Evolutionary conservation across 2,888 invertebrate species (phyloP).

Genomic region (Archips xylosteana): DNA sequence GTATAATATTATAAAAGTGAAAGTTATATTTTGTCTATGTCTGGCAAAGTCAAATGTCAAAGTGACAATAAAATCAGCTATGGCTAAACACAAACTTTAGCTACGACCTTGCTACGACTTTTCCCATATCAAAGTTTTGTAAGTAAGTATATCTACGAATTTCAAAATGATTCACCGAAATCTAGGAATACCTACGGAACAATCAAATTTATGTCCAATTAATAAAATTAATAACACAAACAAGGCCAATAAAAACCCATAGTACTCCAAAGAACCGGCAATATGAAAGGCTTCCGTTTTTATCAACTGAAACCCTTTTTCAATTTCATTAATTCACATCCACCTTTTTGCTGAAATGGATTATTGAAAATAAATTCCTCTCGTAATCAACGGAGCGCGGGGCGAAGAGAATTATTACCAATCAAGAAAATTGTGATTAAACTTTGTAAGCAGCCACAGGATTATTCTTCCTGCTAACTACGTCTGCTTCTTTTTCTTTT

Average conservation of each 20-base stretch:
- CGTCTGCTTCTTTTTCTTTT: not conserved
- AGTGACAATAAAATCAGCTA: too few species aligned
- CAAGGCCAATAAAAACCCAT: not conserved
- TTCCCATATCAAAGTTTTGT: not conserved
- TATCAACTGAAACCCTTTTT: constrained; percentile 24
- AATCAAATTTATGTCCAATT: not conserved
- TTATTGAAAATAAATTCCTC: constrained; percentile 25
- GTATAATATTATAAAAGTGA: too few species aligned
- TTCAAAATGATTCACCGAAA: too few species aligned
- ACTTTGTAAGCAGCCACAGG: constrained; percentile 11
- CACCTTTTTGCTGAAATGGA: constrained; percentile 13
- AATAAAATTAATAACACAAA: not conserved
- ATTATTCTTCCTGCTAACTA: not conserved
- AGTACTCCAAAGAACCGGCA: not conserved
- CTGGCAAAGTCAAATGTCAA: too few species aligned
- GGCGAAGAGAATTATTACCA: constrained; percentile 3
- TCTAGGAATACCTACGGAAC: too few species aligned
- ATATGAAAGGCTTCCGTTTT: constrained; percentile 11
- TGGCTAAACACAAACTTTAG: too few species aligned
- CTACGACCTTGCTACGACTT: not conserved
- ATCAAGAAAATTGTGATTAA: constrained; percentile 23
- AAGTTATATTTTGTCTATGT: not conserved
- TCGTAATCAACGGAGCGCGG: constrained; percentile 1
- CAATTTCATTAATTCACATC: constrained; percentile 14
- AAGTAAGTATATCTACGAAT: too few species aligned